phyloP scores from a whole-genome alignment of 2,888 invertebrate genomes.

The Oxyteleia sp. region DNA sequence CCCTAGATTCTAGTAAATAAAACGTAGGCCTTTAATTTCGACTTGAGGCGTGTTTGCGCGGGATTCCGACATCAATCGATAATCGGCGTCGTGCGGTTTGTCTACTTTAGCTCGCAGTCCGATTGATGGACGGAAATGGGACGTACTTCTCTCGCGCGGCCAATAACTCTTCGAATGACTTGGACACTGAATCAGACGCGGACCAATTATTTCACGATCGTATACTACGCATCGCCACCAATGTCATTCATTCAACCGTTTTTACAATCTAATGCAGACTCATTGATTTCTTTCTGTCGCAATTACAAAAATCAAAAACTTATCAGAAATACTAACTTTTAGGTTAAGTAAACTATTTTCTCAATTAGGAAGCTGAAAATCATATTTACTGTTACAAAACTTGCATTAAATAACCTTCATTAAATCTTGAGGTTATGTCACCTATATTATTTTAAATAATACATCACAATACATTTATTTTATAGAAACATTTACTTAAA shows the following conservation, averaged over 20 bases:
- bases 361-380: no score
- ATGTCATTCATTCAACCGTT: constrained; percentile 39
- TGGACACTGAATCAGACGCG: constrained; percentile 58
- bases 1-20: neutral
- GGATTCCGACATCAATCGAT: constrained; percentile 76
- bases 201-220: constrained; percentile 59
- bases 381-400: no score
- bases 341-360: no score
- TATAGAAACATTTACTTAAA: no score
- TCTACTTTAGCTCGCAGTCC: constrained; percentile 73
- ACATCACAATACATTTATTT: no score
- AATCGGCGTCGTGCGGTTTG: constrained; percentile 78
- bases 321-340: no score
- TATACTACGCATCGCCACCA: constrained; percentile 41
- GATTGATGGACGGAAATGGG: constrained; percentile 81
- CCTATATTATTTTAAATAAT: no score
- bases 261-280: constrained; percentile 15
- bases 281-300: neutral
- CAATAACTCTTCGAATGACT: constrained; percentile 56
- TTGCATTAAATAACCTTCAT: no score
- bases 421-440: no score
- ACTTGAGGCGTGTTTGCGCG: constrained; percentile 51
- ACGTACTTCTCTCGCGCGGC: constrained; percentile 74
- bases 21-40: constrained; percentile 42
- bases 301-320: neutral